Evolutionary conservation across 1,140 invertebrate genomes (phyloP).

Genomic region (Elymnias hypermnestra): DNA sequence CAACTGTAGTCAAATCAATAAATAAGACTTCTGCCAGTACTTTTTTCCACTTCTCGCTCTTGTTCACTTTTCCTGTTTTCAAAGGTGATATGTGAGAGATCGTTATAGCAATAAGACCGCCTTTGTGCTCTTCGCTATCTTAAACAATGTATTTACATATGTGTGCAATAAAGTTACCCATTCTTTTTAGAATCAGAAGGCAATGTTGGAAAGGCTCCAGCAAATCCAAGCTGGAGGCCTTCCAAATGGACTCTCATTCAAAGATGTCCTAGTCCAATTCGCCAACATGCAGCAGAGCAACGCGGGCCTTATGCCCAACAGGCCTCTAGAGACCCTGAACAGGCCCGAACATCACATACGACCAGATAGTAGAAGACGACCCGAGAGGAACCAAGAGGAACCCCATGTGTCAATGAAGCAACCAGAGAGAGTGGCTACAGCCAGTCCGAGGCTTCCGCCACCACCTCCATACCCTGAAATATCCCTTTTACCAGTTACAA

Average conservation of each 20-base stretch:
- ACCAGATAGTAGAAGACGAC: conserved; percentile 39
- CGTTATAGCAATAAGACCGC: too few relatives aligned
- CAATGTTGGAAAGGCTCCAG: conserved; percentile 60
- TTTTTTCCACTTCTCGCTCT: too few relatives aligned
- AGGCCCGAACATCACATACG: conserved; percentile 48
- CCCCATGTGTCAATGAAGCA: conserved; percentile 36
- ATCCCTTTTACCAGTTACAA: conserved; percentile 82
- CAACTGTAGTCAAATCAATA: too few relatives aligned
- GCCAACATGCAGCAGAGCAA: conserved; percentile 77
- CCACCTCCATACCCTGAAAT: conserved; percentile 87
- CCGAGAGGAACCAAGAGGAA: conserved; percentile 39
- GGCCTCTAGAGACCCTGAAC: conserved; percentile 41
- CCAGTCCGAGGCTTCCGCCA: conserved; percentile 64
- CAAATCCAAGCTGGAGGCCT: conserved; percentile 56
- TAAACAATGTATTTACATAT: too few relatives aligned
- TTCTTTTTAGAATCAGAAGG: conserved; percentile 68
- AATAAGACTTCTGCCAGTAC: too few relatives aligned
- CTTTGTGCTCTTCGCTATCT: too few relatives aligned
- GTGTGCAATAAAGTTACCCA: too few relatives aligned
- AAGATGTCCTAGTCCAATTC: conserved; percentile 87
- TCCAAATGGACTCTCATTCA: conserved; percentile 78
- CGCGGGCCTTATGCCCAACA: conserved; percentile 38
- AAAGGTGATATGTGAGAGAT: too few relatives aligned
- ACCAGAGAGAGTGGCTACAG: conserved; percentile 41
- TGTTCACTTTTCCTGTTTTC: too few relatives aligned